phyloP scores from a whole-genome alignment of 1,140 invertebrate species.

The Mercenaria mercenaria region DNA sequence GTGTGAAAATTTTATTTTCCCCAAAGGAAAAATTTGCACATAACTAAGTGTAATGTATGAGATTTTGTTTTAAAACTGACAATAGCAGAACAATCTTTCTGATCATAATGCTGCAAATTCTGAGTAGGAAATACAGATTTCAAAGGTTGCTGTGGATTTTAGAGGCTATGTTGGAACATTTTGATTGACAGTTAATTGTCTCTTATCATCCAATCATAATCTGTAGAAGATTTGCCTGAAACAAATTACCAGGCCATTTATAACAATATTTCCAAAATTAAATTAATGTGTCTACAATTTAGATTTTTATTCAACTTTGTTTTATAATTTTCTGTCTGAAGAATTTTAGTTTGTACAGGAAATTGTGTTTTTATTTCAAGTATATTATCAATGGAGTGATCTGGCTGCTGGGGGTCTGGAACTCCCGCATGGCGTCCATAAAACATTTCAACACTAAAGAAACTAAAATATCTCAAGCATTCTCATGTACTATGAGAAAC shows the following conservation, averaged over 20 bases:
- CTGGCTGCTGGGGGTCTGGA: not conserved
- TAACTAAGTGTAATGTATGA: too few relatives aligned
- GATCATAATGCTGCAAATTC: too few relatives aligned
- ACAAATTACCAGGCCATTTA: slow-evolving; percentile 1
- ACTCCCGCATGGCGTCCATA: not conserved
- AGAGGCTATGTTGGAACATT: not conserved
- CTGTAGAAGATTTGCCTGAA: not conserved
- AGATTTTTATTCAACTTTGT: too few relatives aligned
- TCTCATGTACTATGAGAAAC: too few relatives aligned
- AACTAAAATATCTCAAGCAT: not conserved
- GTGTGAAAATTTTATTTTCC: not conserved
- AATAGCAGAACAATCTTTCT: too few relatives aligned
- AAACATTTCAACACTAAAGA: not conserved
- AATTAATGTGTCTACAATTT: not conserved
- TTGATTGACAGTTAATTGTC: not conserved
- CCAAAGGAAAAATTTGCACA: not conserved
- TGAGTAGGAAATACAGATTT: too few relatives aligned
- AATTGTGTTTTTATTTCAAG: slow-evolving; percentile 17
- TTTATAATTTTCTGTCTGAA: not conserved
- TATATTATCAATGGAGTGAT: not conserved
- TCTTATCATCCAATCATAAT: slow-evolving; percentile 2
- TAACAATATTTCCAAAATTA: slow-evolving; percentile 2
- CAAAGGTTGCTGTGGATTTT: not conserved
- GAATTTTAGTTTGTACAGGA: not conserved
- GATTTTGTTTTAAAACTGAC: too few relatives aligned